phyloP scores from a whole-genome alignment of 2,888 invertebrate species.

The Megaustenia siamemsis region DNA sequence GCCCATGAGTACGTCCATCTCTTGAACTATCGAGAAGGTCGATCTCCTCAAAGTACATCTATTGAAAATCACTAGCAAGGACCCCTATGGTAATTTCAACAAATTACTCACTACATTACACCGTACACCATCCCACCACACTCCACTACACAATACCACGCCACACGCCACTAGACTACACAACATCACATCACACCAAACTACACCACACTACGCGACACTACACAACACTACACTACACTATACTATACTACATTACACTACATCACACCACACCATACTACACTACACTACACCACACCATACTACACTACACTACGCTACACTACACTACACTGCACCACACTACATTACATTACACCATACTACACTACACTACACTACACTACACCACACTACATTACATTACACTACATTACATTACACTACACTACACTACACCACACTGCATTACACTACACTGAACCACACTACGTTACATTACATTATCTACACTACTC shows the following conservation, averaged over 20 bases:
- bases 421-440: conserved; percentile 24
- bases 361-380: conserved; percentile 16
- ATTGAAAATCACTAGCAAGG: too few relatives aligned
- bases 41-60: too few relatives aligned
- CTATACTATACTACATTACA: background rate
- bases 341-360: conserved; percentile 6
- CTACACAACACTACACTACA: background rate
- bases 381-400: background rate
- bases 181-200: background rate
- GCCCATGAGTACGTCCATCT: too few relatives aligned
- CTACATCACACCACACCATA: conserved; percentile 23
- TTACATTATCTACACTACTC: conserved; percentile 29
- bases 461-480: conserved; percentile 10
- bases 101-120: too few relatives aligned
- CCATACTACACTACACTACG: conserved; percentile 32
- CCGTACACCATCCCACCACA: background rate
- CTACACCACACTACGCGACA: background rate
- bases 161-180: background rate
- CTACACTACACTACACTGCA: conserved; percentile 21
- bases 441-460: conserved; percentile 22
- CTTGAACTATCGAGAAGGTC: too few relatives aligned
- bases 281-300: conserved; percentile 25
- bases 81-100: too few relatives aligned
- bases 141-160: background rate
- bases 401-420: background rate